Evolutionary conservation across 2,888 invertebrate species (phyloP), one percentile per base, ranked within the genome.

Genomic region (Heteromyza rotundicornis): DNA sequence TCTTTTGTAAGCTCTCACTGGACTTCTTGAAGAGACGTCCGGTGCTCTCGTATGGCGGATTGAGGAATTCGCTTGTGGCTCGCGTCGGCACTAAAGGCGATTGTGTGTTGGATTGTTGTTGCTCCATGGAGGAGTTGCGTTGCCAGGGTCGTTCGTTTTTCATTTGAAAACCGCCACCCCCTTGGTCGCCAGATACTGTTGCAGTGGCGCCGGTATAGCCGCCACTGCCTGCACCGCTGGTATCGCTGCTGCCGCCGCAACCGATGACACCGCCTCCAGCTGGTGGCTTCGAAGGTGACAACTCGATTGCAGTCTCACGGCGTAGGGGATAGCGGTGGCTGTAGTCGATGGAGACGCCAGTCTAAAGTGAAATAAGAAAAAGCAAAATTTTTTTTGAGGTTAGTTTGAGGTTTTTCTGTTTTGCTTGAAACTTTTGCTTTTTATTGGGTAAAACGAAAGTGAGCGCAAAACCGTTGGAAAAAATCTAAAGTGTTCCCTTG

Each of bases 1-100:
- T 84, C 67, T 83, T 84, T 54, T 82, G 83, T 36, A 84, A 60
- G 51, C 83, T 84, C 70, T 84, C 84, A 67, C 78, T 81, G 24
- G 83, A 83, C 60, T 83, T 83, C 59, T 81, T 80, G 56, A 82
- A 82, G 3, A 82, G 69, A 1, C 77, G 77, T 1, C 75, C 75
- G 24, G 68, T 71, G 59, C 73, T 74, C n/a, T 81, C 80, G 57
- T 77, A 79, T 7, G 80, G 77, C 20, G 82, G 73, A 73, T 81
- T 81, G 1, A 83, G 71, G 53, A 80, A 82, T 32, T 82, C 82
- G 60, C 81, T 80, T 7, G 81, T 77, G 24, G 81, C 79, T 1
- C 80, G 73, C 2, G 75, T 73, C 24, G 78, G 80, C 50, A 73
- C 74, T 57, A 75, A 62, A 0, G 80, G 75, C 27, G 79, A 76